Evolutionary conservation across 2,888 invertebrate genomes (phyloP).

Genomic region (Pollenia angustigena): DNA sequence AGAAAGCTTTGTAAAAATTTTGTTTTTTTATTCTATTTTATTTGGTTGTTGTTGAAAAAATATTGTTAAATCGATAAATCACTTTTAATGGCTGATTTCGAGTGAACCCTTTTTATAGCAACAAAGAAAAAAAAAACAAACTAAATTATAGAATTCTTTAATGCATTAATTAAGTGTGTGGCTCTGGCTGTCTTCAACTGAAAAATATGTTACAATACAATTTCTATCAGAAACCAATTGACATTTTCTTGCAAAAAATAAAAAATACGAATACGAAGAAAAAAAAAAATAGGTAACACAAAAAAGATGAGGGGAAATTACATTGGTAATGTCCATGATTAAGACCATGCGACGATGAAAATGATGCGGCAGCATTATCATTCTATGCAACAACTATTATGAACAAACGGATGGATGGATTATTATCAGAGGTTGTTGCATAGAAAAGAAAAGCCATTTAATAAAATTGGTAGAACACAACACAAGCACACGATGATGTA

Average conservation of each 20-base stretch:
- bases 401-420: neutral
- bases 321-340: slow-evolving; percentile 49
- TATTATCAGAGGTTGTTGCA: slow-evolving; percentile 13
- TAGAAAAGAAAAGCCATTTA: slow-evolving; percentile 48
- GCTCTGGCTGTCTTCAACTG: slow-evolving; percentile 1
- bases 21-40: neutral
- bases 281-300: slow-evolving; percentile 7
- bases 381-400: slow-evolving; percentile 30
- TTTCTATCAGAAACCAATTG: slow-evolving; percentile 27
- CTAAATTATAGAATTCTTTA: slow-evolving; percentile 28
- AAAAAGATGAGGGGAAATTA: slow-evolving; percentile 28
- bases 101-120: neutral
- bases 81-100: neutral
- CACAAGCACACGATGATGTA: slow-evolving; percentile 3
- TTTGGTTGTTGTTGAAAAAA: neutral
- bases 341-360: slow-evolving; percentile 11
- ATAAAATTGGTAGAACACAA: slow-evolving; percentile 39
- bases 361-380: slow-evolving; percentile 15
- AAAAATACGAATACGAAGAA: neutral
- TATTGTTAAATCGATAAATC: no score
- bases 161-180: slow-evolving; percentile 63
- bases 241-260: slow-evolving; percentile 11
- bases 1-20: no score
- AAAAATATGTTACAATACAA: slow-evolving; percentile 46
- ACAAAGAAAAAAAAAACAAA: slow-evolving; percentile 2